Evolutionary conservation across 2,113 vertebrate genomes (phyloP), one percentile per base, ranked within the genome.

Genomic region (Pelusios castaneus): DNA sequence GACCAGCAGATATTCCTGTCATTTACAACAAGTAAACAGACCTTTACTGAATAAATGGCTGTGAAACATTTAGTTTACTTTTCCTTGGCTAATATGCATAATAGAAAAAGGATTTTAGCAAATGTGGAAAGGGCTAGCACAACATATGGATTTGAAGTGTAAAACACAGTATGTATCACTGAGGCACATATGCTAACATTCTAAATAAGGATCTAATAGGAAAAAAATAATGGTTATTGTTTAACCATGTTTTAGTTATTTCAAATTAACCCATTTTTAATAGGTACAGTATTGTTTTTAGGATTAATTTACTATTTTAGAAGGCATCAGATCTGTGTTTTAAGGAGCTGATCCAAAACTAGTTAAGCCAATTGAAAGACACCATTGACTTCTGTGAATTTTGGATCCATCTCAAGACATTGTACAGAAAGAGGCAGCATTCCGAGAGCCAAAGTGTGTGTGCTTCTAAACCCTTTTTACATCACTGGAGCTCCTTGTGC

Each of bases 141-240:
- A 27, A 38, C 51, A 2, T 2, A 10, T 82, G 19, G 7, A 8
- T 47, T 16, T 10, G 16, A 55, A 43, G 10, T 55, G 1, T 1
- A 34, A 43, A 76, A 22, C 51, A 47, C 6, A 52, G 22, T 77
- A 27, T n/a, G 8, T 21, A 10, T 43, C 1, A 2, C 34, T 55
- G 70, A 80, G 43, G 22, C 11, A 52, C 1, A 27, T 89, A 22
- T 21, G 78, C 73, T 95, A 54, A 82, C 5, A 5, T 43, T 29
- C 2, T 38, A 82, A n/a, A 38, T 41, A 67, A 75, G 75, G 8
- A 9, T 29, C 76, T 80, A 24, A 8, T 21, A 84, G 60, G 52
- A 94, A 89, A 95, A 77, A 94, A 77, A 10, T 9, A 60, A 34
- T 60, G 58, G 58, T 34, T 60, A 34, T 60, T 60, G 27, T 60